A percentile compares a stretch with the other conserved stretches of the same genome.
Conservation (phyloP, 2,113 vertebrate genomes). For the Stigmatopora argus region DNA sequence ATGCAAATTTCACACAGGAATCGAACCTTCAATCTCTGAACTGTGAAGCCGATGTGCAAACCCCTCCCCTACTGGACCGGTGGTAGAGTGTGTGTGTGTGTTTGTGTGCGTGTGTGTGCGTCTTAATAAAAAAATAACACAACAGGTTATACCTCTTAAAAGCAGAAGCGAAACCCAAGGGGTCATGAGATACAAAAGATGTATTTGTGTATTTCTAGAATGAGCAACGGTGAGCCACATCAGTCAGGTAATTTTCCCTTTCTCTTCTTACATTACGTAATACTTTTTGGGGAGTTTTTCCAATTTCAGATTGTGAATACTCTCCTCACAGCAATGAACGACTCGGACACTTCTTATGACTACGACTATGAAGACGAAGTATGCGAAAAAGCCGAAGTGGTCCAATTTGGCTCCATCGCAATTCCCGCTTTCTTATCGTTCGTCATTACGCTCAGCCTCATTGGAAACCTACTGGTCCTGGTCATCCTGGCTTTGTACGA, state of each 20-base stretch:
- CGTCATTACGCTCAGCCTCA: constrained; percentile 75
- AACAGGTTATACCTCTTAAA: background rate
- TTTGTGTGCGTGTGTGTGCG: no score
- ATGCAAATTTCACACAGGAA: no score
- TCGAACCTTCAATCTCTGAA: no score
- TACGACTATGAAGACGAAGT: background rate
- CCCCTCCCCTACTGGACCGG: no score
- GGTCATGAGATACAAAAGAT: background rate
- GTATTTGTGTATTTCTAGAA: background rate
- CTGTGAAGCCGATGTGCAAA: no score
- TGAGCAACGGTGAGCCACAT: background rate
- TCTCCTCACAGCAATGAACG: constrained; percentile 22
- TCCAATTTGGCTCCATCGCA: constrained; percentile 52
- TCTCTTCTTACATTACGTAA: background rate
- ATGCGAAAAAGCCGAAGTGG: constrained; percentile 65
- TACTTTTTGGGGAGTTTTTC: background rate
- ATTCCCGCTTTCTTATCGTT: constrained; percentile 71
- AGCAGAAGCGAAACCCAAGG: constrained; percentile 4
- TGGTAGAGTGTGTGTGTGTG: no score
- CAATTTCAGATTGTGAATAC: background rate
- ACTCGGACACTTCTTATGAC: background rate
- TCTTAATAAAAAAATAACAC: background rate
- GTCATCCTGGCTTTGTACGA: constrained; percentile 80
- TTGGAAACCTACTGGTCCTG: constrained; percentile 81
- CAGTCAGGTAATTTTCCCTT: constrained; percentile 17